Percentiles rank a stretch among this genome's conserved stretches.
phyloP scores from a whole-genome alignment of 2,113 vertebrate species.

The Nothobranchius kuhntae region DNA sequence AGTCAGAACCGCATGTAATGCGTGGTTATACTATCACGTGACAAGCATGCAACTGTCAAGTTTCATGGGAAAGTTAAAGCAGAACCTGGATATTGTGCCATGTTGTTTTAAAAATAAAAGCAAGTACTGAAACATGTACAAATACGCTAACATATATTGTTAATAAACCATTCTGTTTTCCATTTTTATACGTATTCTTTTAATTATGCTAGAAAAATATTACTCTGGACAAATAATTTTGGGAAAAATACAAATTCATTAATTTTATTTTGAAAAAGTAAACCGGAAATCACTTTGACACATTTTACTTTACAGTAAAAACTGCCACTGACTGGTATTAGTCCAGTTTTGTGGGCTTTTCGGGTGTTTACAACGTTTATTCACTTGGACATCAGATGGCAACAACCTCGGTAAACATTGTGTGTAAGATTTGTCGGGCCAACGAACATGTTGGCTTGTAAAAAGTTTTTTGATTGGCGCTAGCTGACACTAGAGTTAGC shows the following conservation, averaged over 20 bases:
- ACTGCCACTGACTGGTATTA: not conserved
- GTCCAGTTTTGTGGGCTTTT: slow-evolving; percentile 19
- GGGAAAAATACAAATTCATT: fast-evolving
- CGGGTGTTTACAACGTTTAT: not conserved
- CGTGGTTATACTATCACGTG: slow-evolving; percentile 1
- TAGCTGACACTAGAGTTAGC: not conserved
- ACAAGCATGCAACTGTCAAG: not conserved
- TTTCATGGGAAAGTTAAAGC: not conserved
- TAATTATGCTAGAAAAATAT: no score
- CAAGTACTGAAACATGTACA: fast-evolving
- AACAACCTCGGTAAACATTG: not conserved
- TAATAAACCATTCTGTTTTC: no score
- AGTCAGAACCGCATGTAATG: not conserved
- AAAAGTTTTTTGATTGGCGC: not conserved
- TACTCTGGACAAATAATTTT: fast-evolving
- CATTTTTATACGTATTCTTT: not conserved
- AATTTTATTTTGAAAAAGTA: slow-evolving; percentile 20
- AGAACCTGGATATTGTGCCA: not conserved
- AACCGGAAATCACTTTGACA: not conserved
- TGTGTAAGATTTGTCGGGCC: not conserved
- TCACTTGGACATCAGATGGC: not conserved
- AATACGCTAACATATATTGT: not conserved
- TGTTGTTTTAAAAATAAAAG: slow-evolving; percentile 7
- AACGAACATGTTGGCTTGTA: not conserved
- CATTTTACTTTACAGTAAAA: no score